These are phyloP conservation scores for Chascanopsetta lugubris DNA, from an alignment of 2,113 vertebrate genomes.

Conservation along the genomic window DNA sequence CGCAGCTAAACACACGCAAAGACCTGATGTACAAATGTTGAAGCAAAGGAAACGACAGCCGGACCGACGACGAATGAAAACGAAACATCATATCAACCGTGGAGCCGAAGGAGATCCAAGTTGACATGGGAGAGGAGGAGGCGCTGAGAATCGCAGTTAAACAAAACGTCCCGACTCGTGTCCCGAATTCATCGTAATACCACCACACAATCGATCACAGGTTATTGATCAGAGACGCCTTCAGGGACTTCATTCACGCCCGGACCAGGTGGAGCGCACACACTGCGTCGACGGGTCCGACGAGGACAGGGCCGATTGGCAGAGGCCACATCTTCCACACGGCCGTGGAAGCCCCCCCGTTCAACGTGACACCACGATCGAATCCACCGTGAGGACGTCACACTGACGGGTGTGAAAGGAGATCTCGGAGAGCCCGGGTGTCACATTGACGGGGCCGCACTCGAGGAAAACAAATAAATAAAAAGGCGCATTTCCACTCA, in stretches of 20 bases:
- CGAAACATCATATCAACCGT: too few species aligned
- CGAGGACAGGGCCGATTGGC: neutral
- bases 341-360: too few species aligned
- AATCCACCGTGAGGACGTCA: neutral
- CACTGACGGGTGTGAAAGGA: constrained; percentile 20
- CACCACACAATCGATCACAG: neutral
- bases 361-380: neutral
- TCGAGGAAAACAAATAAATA: constrained; percentile 17
- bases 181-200: neutral
- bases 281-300: neutral
- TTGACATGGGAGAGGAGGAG: too few species aligned
- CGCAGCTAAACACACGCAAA: too few species aligned
- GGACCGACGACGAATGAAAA: too few species aligned
- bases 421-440: constrained; percentile 16
- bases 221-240: neutral
- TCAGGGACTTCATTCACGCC: neutral
- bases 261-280: neutral
- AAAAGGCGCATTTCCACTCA: constrained; percentile 34
- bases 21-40: too few species aligned
- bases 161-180: too few species aligned
- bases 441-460: constrained; percentile 25
- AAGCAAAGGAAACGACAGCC: too few species aligned
- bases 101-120: too few species aligned
- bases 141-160: too few species aligned
- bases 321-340: neutral